phyloP scores from a whole-genome alignment of 1,140 invertebrate genomes.

The Panagrolaimus sp. region DNA sequence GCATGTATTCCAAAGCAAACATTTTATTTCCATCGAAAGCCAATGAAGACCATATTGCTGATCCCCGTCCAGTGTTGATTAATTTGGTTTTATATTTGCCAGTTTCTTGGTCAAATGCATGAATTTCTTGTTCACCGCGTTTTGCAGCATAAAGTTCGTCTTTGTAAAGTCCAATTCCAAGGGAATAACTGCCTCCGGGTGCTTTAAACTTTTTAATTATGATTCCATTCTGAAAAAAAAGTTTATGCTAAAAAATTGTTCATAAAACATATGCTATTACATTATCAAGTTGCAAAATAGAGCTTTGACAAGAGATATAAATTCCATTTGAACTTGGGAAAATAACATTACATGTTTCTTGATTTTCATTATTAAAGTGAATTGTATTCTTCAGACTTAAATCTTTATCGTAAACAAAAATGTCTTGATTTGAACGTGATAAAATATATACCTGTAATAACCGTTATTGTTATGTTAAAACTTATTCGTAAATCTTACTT shows the following conservation, averaged over 20 bases:
- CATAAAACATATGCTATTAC: too few species aligned
- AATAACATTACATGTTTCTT: conserved; percentile 23
- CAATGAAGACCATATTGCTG: conserved; percentile 16
- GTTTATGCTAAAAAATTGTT: too few species aligned
- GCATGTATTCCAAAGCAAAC: conserved; percentile 17
- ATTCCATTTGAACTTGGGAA: conserved; percentile 4
- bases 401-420: conserved; percentile 13
- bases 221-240: not conserved
- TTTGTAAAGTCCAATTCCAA: conserved; percentile 13
- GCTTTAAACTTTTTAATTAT: conserved; percentile 8
- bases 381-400: conserved; percentile 11
- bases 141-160: not conserved
- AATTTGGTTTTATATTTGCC: not conserved
- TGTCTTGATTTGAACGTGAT: not conserved
- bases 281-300: conserved; percentile 5
- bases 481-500: not conserved
- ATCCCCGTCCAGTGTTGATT: not conserved
- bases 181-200: conserved; percentile 12
- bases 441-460: conserved; percentile 18
- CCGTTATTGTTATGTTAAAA: not conserved
- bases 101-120: conserved; percentile 1
- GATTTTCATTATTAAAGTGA: not conserved
- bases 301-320: conserved; percentile 17
- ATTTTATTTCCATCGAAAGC: not conserved
- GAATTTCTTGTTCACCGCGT: conserved; percentile 12